Conservation (phyloP, 2,113 vertebrate species). For the Oncorhynchus tshawytscha region DNA sequence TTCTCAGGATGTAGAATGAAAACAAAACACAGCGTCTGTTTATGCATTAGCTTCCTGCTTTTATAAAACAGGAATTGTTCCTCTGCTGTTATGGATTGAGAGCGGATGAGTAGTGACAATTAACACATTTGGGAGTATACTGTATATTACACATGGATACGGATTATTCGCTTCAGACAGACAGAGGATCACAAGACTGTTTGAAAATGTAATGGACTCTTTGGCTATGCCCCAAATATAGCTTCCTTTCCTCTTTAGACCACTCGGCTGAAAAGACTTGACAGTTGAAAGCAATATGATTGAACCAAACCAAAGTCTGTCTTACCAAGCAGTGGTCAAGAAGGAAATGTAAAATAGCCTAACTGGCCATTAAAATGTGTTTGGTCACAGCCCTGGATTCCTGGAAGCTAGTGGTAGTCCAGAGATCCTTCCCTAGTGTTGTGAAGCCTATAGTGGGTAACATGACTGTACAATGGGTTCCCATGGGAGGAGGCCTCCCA, state of each 20-base stretch:
- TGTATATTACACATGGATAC: neutral
- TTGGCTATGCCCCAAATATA: neutral
- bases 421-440: neutral
- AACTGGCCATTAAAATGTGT: neutral
- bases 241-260: neutral
- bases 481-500: conserved; percentile 21
- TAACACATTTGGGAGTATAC: too few relatives aligned
- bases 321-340: neutral
- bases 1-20: conserved; percentile 42
- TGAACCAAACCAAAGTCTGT: neutral
- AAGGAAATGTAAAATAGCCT: neutral
- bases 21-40: conserved; percentile 41
- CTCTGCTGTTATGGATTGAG: neutral
- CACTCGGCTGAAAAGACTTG: neutral
- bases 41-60: conserved; percentile 50
- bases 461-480: conserved; percentile 6
- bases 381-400: neutral
- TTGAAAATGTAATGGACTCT: neutral
- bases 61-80: conserved; percentile 40
- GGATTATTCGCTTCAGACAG: too few relatives aligned
- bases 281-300: neutral
- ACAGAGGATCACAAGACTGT: neutral
- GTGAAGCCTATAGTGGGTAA: neutral
- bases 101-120: neutral
- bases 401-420: neutral